Conservation (phyloP, 2,888 invertebrate species). For the Thelaira solivaga region DNA sequence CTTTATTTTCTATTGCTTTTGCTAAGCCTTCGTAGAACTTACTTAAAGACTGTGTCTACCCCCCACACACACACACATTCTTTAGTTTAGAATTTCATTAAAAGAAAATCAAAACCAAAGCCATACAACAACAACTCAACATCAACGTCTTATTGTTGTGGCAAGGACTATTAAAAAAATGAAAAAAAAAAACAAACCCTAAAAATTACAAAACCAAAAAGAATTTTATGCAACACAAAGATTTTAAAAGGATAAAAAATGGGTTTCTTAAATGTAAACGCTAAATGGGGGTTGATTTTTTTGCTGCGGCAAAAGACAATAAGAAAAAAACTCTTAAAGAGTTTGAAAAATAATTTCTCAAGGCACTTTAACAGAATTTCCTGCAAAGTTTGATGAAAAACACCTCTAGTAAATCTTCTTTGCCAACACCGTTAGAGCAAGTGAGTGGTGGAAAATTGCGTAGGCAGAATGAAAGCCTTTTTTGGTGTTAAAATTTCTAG, state of each 20-base stretch:
- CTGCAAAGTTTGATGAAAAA: no score
- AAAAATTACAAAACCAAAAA: not conserved
- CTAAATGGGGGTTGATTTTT: slow-evolving; percentile 23
- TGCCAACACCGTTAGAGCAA: no score
- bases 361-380: not conserved
- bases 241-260: not conserved
- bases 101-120: slow-evolving; percentile 25
- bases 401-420: no score
- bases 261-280: not conserved
- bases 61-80: not conserved
- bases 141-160: not conserved
- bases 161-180: not conserved
- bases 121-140: slow-evolving; percentile 1
- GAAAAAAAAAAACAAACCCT: not conserved
- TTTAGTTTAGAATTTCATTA: not conserved
- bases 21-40: not conserved
- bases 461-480: no score
- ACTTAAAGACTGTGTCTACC: not conserved
- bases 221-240: not conserved
- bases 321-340: slow-evolving; percentile 13
- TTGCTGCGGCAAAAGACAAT: not conserved
- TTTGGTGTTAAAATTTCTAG: no score
- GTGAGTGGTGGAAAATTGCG: no score
- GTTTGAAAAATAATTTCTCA: not conserved
- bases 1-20: not conserved